Percentiles rank a stretch among this genome's conserved stretches.
Conservation (phyloP, 1,140 invertebrate species). For the Pygmarrhopalites habei region DNA sequence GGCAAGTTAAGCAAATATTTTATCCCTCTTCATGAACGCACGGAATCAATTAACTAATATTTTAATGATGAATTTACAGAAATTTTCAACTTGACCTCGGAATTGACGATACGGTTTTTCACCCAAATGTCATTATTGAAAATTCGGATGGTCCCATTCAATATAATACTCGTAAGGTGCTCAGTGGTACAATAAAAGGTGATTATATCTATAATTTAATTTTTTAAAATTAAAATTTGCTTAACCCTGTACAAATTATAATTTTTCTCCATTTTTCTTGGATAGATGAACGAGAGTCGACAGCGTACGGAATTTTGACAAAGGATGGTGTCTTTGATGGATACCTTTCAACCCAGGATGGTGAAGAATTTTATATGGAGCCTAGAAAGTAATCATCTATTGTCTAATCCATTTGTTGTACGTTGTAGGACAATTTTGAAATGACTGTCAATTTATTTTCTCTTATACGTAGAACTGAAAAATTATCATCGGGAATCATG, state of each 20-base stretch:
- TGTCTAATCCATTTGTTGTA: no score
- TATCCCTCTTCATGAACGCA: no score
- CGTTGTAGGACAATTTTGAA: no score
- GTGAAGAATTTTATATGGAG: constrained; percentile 76
- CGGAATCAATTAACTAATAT: no score
- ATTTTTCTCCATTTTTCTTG: constrained; percentile 42
- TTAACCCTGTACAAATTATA: background rate
- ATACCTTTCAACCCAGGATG: constrained; percentile 63
- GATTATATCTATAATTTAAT: constrained; percentile 17
- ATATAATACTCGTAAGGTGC: constrained; percentile 22
- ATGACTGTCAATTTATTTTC: no score
- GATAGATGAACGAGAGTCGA: constrained; percentile 71
- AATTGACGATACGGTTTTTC: constrained; percentile 28
- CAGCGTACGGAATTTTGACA: constrained; percentile 77
- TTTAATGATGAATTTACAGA: no score
- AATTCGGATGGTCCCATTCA: constrained; percentile 31
- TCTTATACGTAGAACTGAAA: constrained; percentile 4
- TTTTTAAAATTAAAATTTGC: background rate
- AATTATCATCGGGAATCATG: constrained; percentile 19
- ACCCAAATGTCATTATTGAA: constrained; percentile 35
- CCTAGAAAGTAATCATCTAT: constrained; percentile 71
- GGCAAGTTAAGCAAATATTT: no score
- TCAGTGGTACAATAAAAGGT: constrained; percentile 32
- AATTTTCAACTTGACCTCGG: constrained; percentile 28
- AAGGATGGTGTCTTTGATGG: constrained; percentile 82